Base-by-base conservation (phyloP, 1,140 invertebrate species). In the Coboldia fuscipes region DNA sequence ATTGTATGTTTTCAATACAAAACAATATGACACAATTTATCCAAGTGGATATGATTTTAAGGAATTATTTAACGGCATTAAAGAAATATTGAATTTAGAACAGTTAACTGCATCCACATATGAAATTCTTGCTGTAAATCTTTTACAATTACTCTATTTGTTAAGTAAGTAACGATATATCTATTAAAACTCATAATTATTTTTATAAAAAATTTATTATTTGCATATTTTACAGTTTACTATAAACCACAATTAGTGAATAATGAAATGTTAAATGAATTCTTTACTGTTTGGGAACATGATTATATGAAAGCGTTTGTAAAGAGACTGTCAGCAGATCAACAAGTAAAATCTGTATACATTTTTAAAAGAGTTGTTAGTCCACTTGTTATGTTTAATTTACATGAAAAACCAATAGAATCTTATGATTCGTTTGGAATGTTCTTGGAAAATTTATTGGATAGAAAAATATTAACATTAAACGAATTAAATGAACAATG, bases 401-500 rank as follows among this genome's bases (percentile, higher is more conserved):
- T 49, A 23, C 18, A 47, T 3, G 32, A 30, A 3, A 9, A 13
- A 1, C 35, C 37, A 29, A n/a, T 23, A 6, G 9, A 30, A 1
- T 28, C 33, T 7, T 48, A 42, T 23, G 32, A 18, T 4, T 5
- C 43, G 30, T 39, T 53, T 8, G 30, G 47, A 12, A 33, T 40
- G 4, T 37, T 54, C 0, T 27, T 51, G 1, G 28, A 35, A 5
- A 7, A 24, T 2, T 42, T 54, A 41, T 35, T 54, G 1, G 27
- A 43, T 0, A 29, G 39, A 1, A 32, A 37, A 0, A 39, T 51
- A 0, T n/a, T 54, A n/a, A 30, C 21, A 2, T 15, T 43, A 1
- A 41, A 47, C 24, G 32, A 45, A 2, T 30, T 53, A 0, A 54
- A 51, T 41, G 39, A 42, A 12, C 28, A 43, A 0, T 44, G 48